These are phyloP conservation scores for Acropora tenuis DNA, from an alignment of 64 coral and sea anemone genomes.

Conservation along the genomic window DNA sequence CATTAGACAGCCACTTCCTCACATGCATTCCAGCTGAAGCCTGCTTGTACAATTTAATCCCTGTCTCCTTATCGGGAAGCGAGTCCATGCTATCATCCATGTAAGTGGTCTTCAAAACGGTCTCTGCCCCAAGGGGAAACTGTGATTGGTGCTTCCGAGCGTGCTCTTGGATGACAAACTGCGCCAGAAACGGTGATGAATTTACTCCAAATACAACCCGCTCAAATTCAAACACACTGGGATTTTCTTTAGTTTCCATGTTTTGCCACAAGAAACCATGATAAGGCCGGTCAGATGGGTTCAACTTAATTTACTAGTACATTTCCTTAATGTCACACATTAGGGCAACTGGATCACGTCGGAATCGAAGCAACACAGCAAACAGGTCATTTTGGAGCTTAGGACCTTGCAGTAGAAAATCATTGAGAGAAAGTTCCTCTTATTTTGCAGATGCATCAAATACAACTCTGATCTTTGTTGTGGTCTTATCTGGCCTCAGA, in stretches of 20 bases:
- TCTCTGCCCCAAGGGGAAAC: constrained; percentile 52
- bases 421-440: constrained; percentile 56
- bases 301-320: constrained; percentile 29
- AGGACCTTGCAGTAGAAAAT: constrained; percentile 41
- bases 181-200: constrained; percentile 49
- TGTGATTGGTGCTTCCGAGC: constrained; percentile 28
- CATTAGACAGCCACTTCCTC: constrained; percentile 75
- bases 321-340: constrained; percentile 63
- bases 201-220: constrained; percentile 78
- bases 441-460: constrained; percentile 41
- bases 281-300: constrained; percentile 25
- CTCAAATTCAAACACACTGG: constrained; percentile 44
- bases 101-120: constrained; percentile 24
- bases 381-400: constrained; percentile 47
- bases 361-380: constrained; percentile 48
- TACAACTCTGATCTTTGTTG: constrained; percentile 70
- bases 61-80: constrained; percentile 8
- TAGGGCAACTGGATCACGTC: constrained; percentile 36
- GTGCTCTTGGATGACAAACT: constrained; percentile 54
- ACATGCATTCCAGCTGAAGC: constrained; percentile 43
- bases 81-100: too few species aligned
- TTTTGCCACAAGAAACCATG: constrained; percentile 32
- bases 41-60: constrained; percentile 52
- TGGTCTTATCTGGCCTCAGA: constrained; percentile 75
- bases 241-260: neutral